Conservation (phyloP, 2,113 vertebrate genomes). For the Chaenocephalus aceratus region DNA sequence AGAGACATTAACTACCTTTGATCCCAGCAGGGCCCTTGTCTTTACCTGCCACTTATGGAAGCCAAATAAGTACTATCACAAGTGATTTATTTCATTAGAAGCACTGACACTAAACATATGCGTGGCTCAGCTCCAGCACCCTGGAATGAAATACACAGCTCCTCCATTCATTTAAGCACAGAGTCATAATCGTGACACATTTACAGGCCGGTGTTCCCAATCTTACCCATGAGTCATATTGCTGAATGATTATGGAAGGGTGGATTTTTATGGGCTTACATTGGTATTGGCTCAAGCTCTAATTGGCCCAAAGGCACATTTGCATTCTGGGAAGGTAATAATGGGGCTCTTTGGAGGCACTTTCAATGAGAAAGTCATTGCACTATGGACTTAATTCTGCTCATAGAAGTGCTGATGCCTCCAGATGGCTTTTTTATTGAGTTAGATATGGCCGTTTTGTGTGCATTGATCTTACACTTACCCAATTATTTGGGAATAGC, state of each 20-base stretch:
- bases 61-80: slow-evolving; percentile 75
- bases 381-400: slow-evolving; percentile 78
- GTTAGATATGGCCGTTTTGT: slow-evolving; percentile 73
- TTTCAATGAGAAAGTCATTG: slow-evolving; percentile 77
- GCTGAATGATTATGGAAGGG: slow-evolving; percentile 75
- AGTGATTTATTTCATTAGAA: slow-evolving; percentile 80
- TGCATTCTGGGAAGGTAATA: slow-evolving; percentile 81
- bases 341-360: slow-evolving; percentile 75
- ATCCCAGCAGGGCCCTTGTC: slow-evolving; percentile 68
- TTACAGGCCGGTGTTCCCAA: slow-evolving; percentile 68
- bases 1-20: slow-evolving; percentile 72
- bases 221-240: slow-evolving; percentile 78
- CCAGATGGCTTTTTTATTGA: slow-evolving; percentile 78
- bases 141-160: slow-evolving; percentile 64
- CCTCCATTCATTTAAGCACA: slow-evolving; percentile 66
- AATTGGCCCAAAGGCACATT: slow-evolving; percentile 79
- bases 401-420: slow-evolving; percentile 78
- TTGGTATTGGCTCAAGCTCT: slow-evolving; percentile 78
- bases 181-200: slow-evolving; percentile 75
- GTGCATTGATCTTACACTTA: slow-evolving; percentile 62
- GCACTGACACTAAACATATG: slow-evolving; percentile 70
- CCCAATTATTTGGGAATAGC: slow-evolving; percentile 48
- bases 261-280: slow-evolving; percentile 76
- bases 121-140: slow-evolving; percentile 66
- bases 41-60: slow-evolving; percentile 75